Base-by-base conservation (phyloP, 2,888 invertebrate genomes). In the Oxytorus armatus region DNA sequence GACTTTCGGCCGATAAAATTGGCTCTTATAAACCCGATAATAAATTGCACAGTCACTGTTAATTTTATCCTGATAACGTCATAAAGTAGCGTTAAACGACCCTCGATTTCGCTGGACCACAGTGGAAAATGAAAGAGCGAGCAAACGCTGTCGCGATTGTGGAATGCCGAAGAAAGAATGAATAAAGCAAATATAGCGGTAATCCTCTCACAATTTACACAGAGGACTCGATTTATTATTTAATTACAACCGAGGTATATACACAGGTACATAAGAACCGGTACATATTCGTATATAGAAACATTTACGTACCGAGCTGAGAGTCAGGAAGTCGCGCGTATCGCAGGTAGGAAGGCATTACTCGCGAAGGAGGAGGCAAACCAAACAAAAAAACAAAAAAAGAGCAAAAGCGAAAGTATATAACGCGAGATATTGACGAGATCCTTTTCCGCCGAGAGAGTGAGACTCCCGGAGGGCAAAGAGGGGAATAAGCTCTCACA, bases 181-280 rank as follows among this genome's bases (percentile, higher is more conserved):
- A 42, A 39, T 29, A 25, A 29, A 61, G 36, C 53, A 55, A 69
- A 36, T 55, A 47, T 63, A 79, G 63, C 57, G 39, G 18, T 66
- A 59, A 68, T 59, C 49, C 66, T 10, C 66, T 10, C 8, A 59
- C 61, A 57, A 79, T 63, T 69, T 61, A 55, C 55, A 21, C 57
- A 7, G 59, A 14, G 25, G 63, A 79, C 65, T 42, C 63, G 65
- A 70, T 79, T 79, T 75, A 75, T 75, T 79, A 75, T 79, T 79
- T 75, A 79, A 79, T 79, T 79, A 72, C 65, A 66, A 16, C 42
- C 29, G 49, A 66, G 57, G 33, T 42, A 47, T 49, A 49, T 51
- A 74, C 49, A 63, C 21, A 3, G 3, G 3, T 29, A 33, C 3
- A 55, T 42, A 21, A n/a, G 1, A 57, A 69, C 57, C 53, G 42